A percentile compares a stretch with the other conserved stretches of the same genome.
Evolutionary conservation across 2,888 invertebrate genomes (phyloP).

Genomic region (Scelioninae gen. 1): DNA sequence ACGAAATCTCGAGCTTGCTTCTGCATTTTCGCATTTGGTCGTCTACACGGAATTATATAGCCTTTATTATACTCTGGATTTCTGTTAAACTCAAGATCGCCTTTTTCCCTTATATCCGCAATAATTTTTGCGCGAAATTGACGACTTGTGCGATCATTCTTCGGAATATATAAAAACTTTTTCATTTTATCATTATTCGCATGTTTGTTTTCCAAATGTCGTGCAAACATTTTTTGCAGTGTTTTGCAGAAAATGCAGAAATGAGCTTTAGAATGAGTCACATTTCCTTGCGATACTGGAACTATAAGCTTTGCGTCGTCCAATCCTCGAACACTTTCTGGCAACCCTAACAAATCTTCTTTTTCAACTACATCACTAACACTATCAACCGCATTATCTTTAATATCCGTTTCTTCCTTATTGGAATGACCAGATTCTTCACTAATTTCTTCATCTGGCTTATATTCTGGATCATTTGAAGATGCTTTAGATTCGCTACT

Average conservation of each 20-base stretch:
- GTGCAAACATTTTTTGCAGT: background rate
- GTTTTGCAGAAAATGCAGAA: background rate
- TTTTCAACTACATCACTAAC: no score
- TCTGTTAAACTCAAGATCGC: slow-evolving; percentile 4
- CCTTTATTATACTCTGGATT: slow-evolving; percentile 17
- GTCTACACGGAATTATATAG: background rate
- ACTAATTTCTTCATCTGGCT: no score
- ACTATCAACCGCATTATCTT: no score
- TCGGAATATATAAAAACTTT: background rate
- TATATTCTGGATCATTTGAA: no score
- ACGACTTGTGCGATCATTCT: no score
- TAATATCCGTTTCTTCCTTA: no score
- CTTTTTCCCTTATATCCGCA: slow-evolving; percentile 10
- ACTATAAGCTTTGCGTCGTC: no score
- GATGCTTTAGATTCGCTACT: no score
- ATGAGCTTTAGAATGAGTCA: background rate
- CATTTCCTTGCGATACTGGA: no score
- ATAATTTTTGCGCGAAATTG: background rate
- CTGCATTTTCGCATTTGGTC: background rate
- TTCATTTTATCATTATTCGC: background rate
- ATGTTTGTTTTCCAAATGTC: background rate
- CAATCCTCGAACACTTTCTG: no score
- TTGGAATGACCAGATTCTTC: no score
- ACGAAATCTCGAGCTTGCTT: background rate
- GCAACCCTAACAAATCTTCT: no score